Evolutionary conservation across 2,113 vertebrate genomes (phyloP).

Genomic region (Neolamprologus brichardi): DNA sequence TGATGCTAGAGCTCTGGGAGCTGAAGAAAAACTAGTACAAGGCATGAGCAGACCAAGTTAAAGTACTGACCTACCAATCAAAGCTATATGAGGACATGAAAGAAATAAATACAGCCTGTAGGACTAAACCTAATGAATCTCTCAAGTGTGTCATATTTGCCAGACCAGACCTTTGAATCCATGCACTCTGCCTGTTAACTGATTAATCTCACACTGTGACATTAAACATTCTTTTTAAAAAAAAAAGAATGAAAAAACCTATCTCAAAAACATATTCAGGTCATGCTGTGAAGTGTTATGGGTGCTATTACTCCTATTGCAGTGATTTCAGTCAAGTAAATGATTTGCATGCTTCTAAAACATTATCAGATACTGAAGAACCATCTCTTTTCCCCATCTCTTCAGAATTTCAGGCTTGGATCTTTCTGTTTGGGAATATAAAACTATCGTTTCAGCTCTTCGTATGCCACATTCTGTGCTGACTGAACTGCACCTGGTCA

Average conservation of each 20-base stretch:
- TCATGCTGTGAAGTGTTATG: not conserved
- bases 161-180: not conserved
- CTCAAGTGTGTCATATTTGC: not conserved
- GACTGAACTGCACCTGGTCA: slow-evolving; percentile 14
- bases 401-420: not conserved
- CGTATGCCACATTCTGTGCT: not conserved
- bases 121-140: not conserved
- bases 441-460: slow-evolving; percentile 1
- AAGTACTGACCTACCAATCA: not conserved
- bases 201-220: not conserved
- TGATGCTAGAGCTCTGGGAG: not conserved
- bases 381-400: not conserved
- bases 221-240: not conserved
- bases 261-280: not conserved
- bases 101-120: not conserved
- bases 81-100: not conserved
- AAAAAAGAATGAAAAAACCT: not conserved
- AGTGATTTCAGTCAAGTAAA: not conserved
- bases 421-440: not conserved
- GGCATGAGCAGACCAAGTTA: not conserved
- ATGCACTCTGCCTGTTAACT: not conserved
- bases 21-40: not conserved
- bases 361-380: not conserved
- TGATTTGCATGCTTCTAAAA: not conserved
- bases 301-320: not conserved